Percentiles rank a stretch among this genome's conserved stretches.
Evolutionary conservation across 2,797 vertebrate species (phyloP).

Genomic region (Tenualosa ilisha): DNA sequence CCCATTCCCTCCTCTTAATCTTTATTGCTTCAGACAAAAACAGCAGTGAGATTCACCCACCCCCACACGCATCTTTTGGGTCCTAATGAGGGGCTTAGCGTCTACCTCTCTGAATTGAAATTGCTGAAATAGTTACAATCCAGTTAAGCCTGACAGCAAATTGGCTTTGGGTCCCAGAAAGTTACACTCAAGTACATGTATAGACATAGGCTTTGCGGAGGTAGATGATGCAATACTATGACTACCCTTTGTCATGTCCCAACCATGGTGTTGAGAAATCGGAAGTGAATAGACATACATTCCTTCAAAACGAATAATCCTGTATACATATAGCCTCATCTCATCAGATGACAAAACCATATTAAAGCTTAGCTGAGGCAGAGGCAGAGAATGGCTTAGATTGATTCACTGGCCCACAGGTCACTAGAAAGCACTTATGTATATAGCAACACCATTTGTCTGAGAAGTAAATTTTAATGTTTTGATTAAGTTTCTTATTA

Average conservation of each 20-base stretch:
- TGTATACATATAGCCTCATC: background rate
- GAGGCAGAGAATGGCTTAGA: background rate
- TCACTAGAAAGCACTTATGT: background rate
- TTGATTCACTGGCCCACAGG: background rate
- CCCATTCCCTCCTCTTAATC: background rate
- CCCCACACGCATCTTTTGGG: background rate
- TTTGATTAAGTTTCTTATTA: background rate
- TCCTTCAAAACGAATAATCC: background rate
- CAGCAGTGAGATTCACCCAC: background rate
- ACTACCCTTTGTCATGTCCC: background rate
- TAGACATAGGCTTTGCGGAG: background rate
- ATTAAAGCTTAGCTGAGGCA: background rate
- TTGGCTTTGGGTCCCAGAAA: background rate
- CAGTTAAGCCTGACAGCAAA: background rate
- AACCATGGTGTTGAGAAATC: background rate
- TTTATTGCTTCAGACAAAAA: background rate
- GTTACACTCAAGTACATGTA: background rate
- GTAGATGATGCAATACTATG: background rate
- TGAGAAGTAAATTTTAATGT: background rate
- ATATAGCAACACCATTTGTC: background rate
- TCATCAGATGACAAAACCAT: background rate
- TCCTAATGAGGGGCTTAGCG: conserved; percentile 11
- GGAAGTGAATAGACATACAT: background rate
- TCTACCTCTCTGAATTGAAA: background rate
- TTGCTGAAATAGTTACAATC: background rate